Evolutionary conservation across 2,113 vertebrate genomes (phyloP).

Genomic region (Ranitomeya variabilis): DNA sequence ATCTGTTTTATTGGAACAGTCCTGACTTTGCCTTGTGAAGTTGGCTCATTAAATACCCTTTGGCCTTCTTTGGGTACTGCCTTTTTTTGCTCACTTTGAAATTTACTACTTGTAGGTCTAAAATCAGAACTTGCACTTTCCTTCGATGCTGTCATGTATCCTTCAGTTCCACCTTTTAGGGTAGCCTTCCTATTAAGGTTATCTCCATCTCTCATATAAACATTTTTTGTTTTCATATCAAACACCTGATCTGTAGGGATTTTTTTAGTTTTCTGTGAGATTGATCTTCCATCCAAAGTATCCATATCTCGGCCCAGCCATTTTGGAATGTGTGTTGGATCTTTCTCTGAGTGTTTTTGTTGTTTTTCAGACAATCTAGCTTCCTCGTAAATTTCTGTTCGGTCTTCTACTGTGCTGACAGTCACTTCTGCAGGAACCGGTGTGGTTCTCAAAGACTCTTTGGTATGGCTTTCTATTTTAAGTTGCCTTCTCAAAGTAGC

Average conservation of each 20-base stretch:
- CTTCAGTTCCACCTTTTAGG: conserved; percentile 64
- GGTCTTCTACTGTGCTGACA: conserved; percentile 69
- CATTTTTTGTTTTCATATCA: conserved; percentile 69
- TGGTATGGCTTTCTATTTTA: conserved; percentile 72
- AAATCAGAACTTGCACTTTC: conserved; percentile 73
- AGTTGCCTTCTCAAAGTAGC: conserved; percentile 81
- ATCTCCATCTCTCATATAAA: conserved; percentile 66
- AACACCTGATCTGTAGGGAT: conserved; percentile 69
- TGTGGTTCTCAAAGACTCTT: conserved; percentile 64
- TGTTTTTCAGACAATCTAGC: conserved; percentile 71
- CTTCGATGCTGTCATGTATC: conserved; percentile 66
- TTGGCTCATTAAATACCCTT: conserved; percentile 69
- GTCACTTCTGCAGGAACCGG: conserved; percentile 65
- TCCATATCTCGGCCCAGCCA: conserved; percentile 67
- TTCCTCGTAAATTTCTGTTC: conserved; percentile 72
- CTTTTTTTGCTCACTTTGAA: conserved; percentile 75
- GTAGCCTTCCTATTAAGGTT: conserved; percentile 64
- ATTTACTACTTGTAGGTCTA: conserved; percentile 75
- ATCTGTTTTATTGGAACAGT: conserved; percentile 64
- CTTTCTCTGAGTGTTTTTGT: conserved; percentile 69
- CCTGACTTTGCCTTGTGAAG: conserved; percentile 58
- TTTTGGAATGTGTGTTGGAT: conserved; percentile 68
- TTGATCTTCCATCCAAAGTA: conserved; percentile 65
- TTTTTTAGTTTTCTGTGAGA: conserved; percentile 70
- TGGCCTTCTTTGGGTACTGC: conserved; percentile 68